phyloP scores from a whole-genome alignment of 2,113 vertebrate genomes.

The Bucco capensis region DNA sequence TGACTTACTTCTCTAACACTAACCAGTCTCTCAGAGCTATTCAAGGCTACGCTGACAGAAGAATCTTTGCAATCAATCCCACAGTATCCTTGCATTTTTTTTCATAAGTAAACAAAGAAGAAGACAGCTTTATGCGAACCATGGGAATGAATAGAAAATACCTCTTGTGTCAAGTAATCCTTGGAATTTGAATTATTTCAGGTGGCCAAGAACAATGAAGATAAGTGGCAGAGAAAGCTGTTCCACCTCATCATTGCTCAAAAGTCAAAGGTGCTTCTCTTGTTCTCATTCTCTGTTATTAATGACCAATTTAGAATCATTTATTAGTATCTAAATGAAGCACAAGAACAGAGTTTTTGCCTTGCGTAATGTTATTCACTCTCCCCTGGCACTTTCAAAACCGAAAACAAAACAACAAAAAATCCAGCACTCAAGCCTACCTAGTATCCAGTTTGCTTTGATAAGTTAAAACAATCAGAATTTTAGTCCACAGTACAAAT shows the following conservation, averaged over 20 bases:
- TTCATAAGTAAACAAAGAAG: background rate
- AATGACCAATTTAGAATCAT: background rate
- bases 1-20: background rate
- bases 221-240: background rate
- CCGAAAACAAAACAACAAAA: background rate
- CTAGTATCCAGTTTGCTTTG: background rate
- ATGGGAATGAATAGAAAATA: background rate
- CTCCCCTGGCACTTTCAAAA: background rate
- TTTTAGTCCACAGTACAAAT: background rate
- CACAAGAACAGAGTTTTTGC: background rate
- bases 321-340: background rate
- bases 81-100: background rate
- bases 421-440: background rate
- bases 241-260: background rate
- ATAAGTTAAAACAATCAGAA: background rate
- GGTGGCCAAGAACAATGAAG: background rate
- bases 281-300: background rate
- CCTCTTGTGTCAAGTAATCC: background rate
- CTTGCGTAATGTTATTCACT: background rate
- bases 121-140: background rate
- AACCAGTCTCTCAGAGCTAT: background rate
- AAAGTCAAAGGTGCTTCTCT: background rate
- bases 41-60: background rate
- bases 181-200: background rate
- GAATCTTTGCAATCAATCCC: background rate